Evolutionary conservation across 2,113 vertebrate genomes (phyloP).

Genomic region (Grammomys dolichurus): DNA sequence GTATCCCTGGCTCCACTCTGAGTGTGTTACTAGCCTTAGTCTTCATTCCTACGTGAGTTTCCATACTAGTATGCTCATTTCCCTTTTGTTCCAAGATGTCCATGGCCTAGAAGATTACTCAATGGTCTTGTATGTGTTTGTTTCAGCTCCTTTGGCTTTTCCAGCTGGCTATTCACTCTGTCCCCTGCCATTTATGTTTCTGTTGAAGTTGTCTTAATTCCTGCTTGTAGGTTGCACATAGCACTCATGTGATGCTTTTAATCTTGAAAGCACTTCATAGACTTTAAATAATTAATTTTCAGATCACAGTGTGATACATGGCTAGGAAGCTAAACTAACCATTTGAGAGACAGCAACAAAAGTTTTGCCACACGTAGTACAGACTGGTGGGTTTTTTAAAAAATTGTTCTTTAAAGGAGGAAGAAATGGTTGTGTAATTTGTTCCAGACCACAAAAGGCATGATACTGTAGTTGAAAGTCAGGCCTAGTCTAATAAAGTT

Average conservation of each 20-base stretch:
- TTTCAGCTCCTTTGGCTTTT: constrained; percentile 52
- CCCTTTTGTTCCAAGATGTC: background rate
- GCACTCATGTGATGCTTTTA: constrained; percentile 66
- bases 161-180: constrained; percentile 49
- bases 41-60: background rate
- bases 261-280: constrained; percentile 77
- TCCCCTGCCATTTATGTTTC: constrained; percentile 29
- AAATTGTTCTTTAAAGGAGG: constrained; percentile 67
- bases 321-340: constrained; percentile 72
- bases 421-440: constrained; percentile 61
- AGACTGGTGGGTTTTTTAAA: constrained; percentile 54
- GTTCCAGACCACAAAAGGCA: constrained; percentile 5
- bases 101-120: background rate
- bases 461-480: constrained; percentile 26
- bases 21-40: background rate
- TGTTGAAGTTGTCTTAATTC: constrained; percentile 61
- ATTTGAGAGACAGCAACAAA: constrained; percentile 62
- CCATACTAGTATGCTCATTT: background rate
- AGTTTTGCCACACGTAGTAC: constrained; percentile 65
- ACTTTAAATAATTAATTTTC: constrained; percentile 72
- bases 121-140: constrained; percentile 44
- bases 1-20: background rate
- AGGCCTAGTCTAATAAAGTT: background rate
- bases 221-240: constrained; percentile 65
- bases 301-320: constrained; percentile 56